Evolutionary conservation across 1,140 invertebrate genomes (phyloP).

Genomic region (Holcopasites calliopsidis): DNA sequence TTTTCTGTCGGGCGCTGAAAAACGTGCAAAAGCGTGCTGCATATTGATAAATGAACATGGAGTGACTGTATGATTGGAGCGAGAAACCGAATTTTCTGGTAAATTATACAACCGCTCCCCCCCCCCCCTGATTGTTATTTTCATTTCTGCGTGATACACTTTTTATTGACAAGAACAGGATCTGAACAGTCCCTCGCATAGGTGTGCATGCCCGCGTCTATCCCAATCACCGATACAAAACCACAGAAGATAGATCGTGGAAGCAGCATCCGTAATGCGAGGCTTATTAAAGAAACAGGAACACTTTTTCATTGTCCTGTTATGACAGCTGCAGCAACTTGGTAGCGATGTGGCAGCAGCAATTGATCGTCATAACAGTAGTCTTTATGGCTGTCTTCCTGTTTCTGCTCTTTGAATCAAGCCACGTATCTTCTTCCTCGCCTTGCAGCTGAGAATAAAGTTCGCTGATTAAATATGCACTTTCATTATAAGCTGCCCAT

Average conservation of each 20-base stretch:
- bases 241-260: background rate
- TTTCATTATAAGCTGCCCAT: background rate
- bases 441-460: background rate
- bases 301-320: conserved; percentile 23
- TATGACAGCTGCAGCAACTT: conserved; percentile 36
- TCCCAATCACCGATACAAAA: conserved; percentile 16
- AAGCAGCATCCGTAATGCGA: background rate
- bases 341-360: background rate
- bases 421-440: background rate
- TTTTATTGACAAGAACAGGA: too few relatives aligned
- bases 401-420: background rate
- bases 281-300: conserved; percentile 19
- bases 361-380: conserved; percentile 11
- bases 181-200: background rate
- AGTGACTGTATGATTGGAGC: too few relatives aligned
- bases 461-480: too few relatives aligned
- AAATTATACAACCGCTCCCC: background rate
- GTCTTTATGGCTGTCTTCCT: background rate
- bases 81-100: too few relatives aligned
- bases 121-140: background rate
- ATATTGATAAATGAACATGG: too few relatives aligned
- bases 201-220: background rate
- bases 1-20: too few relatives aligned
- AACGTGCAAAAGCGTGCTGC: too few relatives aligned
- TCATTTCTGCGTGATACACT: background rate